phyloP scores from a whole-genome alignment of 2,113 vertebrate genomes.

The Cercopithecus mona region DNA sequence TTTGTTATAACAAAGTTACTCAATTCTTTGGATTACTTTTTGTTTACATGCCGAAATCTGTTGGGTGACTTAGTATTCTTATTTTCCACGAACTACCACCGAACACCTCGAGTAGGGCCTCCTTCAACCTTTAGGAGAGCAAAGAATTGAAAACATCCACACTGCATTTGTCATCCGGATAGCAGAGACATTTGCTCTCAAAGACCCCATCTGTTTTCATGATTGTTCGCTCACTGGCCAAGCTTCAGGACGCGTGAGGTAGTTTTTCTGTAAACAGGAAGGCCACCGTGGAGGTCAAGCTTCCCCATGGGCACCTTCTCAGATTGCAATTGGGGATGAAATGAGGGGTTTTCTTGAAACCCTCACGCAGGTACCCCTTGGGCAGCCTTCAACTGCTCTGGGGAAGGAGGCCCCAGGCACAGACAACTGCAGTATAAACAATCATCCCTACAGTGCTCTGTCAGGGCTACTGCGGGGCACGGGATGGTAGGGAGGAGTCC shows the following conservation, averaged over 20 bases:
- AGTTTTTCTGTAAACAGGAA: neutral
- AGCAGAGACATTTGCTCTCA: neutral
- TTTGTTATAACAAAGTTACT: neutral
- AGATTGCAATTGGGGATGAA: neutral
- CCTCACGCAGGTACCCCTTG: neutral
- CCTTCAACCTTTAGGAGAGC: neutral
- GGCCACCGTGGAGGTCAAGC: neutral
- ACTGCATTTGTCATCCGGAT: neutral
- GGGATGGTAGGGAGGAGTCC: rapidly evolving
- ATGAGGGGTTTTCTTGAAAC: neutral
- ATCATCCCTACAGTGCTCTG: too few species aligned
- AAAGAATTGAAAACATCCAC: neutral
- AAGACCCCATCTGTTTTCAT: neutral
- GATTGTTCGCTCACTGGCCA: too few species aligned
- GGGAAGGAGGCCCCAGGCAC: rapidly evolving
- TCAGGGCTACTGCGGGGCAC: rapidly evolving
- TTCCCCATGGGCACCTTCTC: neutral
- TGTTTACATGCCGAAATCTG: neutral
- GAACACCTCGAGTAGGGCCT: neutral
- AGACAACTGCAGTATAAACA: rapidly evolving
- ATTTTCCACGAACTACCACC: neutral
- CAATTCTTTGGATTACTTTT: neutral
- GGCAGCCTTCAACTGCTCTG: too few species aligned
- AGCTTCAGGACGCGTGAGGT: neutral
- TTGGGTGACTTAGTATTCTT: neutral